Evolutionary conservation across 2,888 invertebrate genomes (phyloP), one percentile per base, ranked within the genome.

Genomic region (Nymphalis c-album): DNA sequence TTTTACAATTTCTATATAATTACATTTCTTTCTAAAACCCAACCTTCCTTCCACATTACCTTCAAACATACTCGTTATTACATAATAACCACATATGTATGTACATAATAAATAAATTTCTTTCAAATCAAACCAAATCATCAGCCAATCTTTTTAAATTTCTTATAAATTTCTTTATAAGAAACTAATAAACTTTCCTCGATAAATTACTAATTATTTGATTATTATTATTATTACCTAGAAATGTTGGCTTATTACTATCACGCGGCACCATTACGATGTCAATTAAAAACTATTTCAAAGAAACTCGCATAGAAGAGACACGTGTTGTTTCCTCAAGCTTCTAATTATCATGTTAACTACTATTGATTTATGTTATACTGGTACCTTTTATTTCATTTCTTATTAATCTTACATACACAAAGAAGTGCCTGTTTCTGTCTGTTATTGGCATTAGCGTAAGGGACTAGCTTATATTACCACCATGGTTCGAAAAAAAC

Each of bases 261-360:
- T 46, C 10, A 31, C 16, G 17, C 20, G 45, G 40, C 45, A n/a
- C 62, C 46, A 59, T 65, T 65, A 58, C 22, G 13, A 53, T 26
- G n/a, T 26, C 48, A 69, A 69, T 69, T 65, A 65, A 22, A 46
- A 59, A 22, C 17, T 20, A 57, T 55, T 55, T 8, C 40, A 51
- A 51, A 45, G 69, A 60, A 69, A 63, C 63, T 60, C 22, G 59
- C 59, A 58, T 48, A 35, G 40, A n/a, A 45, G 35, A 10, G 47
- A 63, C 63, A 66, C 66, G 53, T 69, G 63, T 50, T 50, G 55
- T 63, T 58, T 67, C 57, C 60, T 16, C 46, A 60, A 47, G n/a
- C 17, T 48, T 45, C 31, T 53, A 63, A 63, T 69, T 66, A 66
- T 60, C 60, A 61, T 31, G 47, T 45, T 20, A 59, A 31, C 26